These are phyloP conservation scores for Megatriorchis doriae DNA, from an alignment of 2,113 vertebrate species.

Conservation along the genomic window DNA sequence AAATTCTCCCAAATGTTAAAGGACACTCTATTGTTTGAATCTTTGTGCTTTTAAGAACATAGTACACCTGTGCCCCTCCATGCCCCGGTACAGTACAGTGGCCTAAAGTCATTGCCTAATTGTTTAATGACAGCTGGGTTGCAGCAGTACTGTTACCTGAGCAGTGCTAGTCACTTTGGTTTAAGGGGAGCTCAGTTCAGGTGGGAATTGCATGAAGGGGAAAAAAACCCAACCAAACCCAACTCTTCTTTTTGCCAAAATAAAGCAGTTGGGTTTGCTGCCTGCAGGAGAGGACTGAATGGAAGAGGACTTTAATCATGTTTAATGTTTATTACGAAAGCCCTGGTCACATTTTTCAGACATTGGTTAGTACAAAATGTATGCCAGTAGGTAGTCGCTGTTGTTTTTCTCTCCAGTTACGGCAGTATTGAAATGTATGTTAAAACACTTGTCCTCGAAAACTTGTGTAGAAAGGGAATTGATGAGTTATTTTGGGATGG, in stretches of 20 bases:
- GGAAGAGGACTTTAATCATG: background rate
- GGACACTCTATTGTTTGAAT: background rate
- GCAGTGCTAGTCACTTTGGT: background rate
- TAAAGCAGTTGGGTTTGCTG: background rate
- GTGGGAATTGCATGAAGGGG: background rate
- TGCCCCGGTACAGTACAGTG: background rate
- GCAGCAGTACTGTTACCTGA: background rate
- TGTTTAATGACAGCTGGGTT: background rate
- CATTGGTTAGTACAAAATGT: background rate
- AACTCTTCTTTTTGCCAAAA: background rate
- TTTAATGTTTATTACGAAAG: background rate
- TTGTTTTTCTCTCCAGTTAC: background rate
- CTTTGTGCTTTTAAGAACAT: background rate
- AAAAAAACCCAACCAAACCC: background rate
- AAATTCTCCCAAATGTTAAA: background rate
- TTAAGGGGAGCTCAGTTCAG: background rate
- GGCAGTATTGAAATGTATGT: background rate
- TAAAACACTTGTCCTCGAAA: background rate
- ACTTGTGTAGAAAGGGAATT: background rate
- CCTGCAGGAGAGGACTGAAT: background rate
- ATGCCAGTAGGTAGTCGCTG: accelerated
- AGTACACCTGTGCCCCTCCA: background rate
- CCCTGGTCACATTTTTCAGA: background rate
- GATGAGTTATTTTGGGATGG: background rate
- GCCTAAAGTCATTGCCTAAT: background rate